Evolutionary conservation across 2,888 invertebrate genomes (phyloP).

Genomic region (Lycocerus yunnanus): DNA sequence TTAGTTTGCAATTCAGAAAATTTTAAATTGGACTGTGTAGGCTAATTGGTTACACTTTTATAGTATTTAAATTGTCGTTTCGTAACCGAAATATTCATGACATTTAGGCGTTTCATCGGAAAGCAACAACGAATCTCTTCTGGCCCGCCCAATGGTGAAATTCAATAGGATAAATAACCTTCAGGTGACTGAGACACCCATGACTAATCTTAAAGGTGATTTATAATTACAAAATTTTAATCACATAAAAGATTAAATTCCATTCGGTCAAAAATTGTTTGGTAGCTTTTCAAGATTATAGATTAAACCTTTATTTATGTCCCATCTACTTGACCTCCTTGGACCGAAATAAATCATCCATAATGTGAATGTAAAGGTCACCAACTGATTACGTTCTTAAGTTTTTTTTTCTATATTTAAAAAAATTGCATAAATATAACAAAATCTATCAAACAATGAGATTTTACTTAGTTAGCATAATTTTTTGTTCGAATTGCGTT

Average conservation of each 20-base stretch:
- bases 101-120: background rate
- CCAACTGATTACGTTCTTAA: background rate
- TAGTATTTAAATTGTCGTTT: background rate
- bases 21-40: background rate
- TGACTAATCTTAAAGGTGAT: background rate
- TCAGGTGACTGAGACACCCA: background rate
- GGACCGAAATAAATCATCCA: background rate
- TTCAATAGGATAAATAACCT: background rate
- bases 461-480: background rate
- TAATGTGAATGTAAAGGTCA: background rate
- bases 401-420: background rate
- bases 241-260: background rate
- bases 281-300: background rate
- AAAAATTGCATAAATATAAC: no score
- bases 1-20: background rate
- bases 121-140: background rate
- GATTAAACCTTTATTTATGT: background rate
- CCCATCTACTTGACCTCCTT: background rate
- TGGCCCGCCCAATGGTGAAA: background rate
- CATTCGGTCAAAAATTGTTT: background rate
- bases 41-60: background rate
- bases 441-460: background rate
- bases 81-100: no score
- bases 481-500: no score
- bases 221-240: background rate